Base-by-base conservation (phyloP, 2,797 vertebrate genomes). In the Leptodactylus fallax region DNA sequence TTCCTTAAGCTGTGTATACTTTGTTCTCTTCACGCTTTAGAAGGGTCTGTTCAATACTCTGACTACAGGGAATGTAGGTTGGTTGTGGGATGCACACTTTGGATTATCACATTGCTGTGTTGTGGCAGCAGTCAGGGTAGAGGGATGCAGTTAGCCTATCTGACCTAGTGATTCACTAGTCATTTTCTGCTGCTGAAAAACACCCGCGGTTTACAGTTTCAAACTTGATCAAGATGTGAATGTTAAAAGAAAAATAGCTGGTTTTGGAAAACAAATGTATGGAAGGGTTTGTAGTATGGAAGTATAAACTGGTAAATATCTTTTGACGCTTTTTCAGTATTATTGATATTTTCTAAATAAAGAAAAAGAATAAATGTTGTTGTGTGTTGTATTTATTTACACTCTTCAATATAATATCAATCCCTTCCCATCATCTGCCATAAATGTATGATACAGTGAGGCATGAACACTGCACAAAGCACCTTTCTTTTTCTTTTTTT, bases 1-100 rank as follows among this genome's bases (percentile, higher is more conserved):
- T 96, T 96, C 95, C 95, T 93, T 87, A 88, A 90, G 94, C 94
- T 93, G 92, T 81, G 19, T 71, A 90, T 78, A 78, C 74, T 23
- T 36, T 17, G 36, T 51, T 71, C 11, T 78, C 76, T 65, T 74
- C 85, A 90, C 84, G 90, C 91, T 85, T 90, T 90, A 90, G 90
- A 91, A 91, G 90, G 90, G 90, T 92, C 90, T 93, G 83, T 79
- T 71, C 87, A 65, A 86, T 76, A 53, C 61, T 81, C 23, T 78
- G 85, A 91, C 87, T 90, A 65, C 23, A 85, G 69, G 85, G 92
- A 90, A 91, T 88, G 81, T 90, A n/a, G 9, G 90, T 91, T 86
- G 19, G 65, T 92, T 91, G 90, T 91, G 85, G 80, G 91, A 84
- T 87, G 86, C 90, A 90, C 80, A 85, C 77, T 83, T 79, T 90